Percentiles rank a stretch among this genome's conserved stretches.
These are phyloP conservation scores for Amphiprion clarkii DNA, from an alignment of 2,797 vertebrate genomes.

Conservation along the genomic window DNA sequence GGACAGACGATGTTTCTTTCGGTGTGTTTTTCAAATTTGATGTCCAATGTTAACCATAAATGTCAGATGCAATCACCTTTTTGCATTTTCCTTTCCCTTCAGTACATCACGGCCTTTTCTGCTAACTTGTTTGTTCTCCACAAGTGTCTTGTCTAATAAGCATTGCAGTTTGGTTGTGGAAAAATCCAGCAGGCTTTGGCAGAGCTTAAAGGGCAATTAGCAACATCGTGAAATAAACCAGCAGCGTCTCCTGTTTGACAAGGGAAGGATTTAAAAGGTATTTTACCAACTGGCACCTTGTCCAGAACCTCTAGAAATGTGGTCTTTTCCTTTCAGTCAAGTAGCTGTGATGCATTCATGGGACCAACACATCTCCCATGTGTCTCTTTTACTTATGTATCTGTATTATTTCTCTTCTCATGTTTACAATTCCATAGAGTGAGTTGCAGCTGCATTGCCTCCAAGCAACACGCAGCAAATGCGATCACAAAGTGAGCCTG, in stretches of 20 bases:
- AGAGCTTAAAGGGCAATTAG: constrained; percentile 62
- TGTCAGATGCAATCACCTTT: background rate
- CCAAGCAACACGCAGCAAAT: constrained; percentile 50
- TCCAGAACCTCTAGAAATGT: constrained; percentile 5
- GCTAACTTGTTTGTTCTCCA: constrained; percentile 27
- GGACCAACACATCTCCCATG: background rate
- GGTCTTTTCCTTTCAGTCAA: background rate
- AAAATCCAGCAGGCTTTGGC: constrained; percentile 59
- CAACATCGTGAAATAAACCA: constrained; percentile 67
- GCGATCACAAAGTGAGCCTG: constrained; percentile 38
- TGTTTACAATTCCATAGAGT: constrained; percentile 1
- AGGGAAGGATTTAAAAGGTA: constrained; percentile 40
- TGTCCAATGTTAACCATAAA: background rate
- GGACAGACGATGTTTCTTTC: background rate
- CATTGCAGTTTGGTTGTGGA: constrained; percentile 37
- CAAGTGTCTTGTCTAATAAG: constrained; percentile 29
- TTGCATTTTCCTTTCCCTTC: background rate
- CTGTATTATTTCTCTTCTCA: constrained; percentile 2
- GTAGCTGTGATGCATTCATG: background rate
- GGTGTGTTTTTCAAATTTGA: too few relatives aligned
- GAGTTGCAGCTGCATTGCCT: constrained; percentile 30
- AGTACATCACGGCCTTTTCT: constrained; percentile 3
- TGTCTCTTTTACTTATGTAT: background rate
- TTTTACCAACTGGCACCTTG: constrained; percentile 24
- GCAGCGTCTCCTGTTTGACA: constrained; percentile 65